Conservation (phyloP, 2,797 vertebrate genomes). For the Taenioides sp. region DNA sequence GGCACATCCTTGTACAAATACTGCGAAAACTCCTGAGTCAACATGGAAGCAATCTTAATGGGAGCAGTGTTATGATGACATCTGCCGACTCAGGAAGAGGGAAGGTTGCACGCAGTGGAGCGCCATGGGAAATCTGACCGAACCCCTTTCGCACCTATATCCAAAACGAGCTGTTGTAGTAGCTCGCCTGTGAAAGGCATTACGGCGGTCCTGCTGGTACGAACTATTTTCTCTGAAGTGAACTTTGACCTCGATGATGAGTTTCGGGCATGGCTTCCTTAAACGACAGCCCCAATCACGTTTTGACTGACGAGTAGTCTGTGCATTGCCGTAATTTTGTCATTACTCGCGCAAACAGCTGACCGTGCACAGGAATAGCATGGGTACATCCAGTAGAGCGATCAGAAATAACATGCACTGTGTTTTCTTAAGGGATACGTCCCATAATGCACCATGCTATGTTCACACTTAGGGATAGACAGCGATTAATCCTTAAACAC, state of each 20-base stretch:
- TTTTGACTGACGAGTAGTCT: background rate
- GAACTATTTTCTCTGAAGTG: slow-evolving; percentile 5
- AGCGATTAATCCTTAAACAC: slow-evolving; percentile 66
- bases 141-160: slow-evolving; percentile 47
- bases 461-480: slow-evolving; percentile 44
- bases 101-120: slow-evolving; percentile 7
- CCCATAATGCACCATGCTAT: slow-evolving; percentile 35
- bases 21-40: slow-evolving; percentile 39
- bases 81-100: slow-evolving; percentile 29
- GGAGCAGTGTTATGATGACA: slow-evolving; percentile 57
- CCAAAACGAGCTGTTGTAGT: slow-evolving; percentile 20
- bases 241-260: slow-evolving; percentile 20
- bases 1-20: slow-evolving; percentile 51
- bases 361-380: slow-evolving; percentile 28
- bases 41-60: slow-evolving; percentile 55
- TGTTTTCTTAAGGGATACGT: slow-evolving; percentile 35
- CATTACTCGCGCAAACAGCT: slow-evolving; percentile 29
- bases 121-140: slow-evolving; percentile 44
- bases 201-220: slow-evolving; percentile 11
- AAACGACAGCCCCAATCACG: slow-evolving; percentile 22
- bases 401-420: slow-evolving; percentile 42
- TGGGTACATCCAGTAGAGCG: background rate
- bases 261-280: slow-evolving; percentile 12
- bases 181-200: slow-evolving; percentile 47
- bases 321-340: slow-evolving; percentile 14